These are phyloP conservation scores for Agrypnia vestita DNA, from an alignment of 1,140 invertebrate species.

Conservation along the genomic window DNA sequence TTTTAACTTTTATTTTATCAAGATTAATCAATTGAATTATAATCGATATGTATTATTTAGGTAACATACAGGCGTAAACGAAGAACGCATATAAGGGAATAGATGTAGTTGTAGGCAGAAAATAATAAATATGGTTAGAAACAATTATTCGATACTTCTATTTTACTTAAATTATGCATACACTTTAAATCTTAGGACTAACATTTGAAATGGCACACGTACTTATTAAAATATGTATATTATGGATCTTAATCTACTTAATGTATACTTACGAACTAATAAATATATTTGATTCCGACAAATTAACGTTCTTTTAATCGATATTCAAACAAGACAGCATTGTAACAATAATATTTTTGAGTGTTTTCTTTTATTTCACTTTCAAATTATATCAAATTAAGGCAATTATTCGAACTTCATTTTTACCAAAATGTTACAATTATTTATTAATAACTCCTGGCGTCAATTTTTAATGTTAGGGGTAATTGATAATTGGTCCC, in stretches of 20 bases:
- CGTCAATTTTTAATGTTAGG: not conserved
- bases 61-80: too few species aligned
- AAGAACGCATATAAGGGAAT: too few species aligned
- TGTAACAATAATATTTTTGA: conserved; percentile 14
- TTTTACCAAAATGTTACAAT: conserved; percentile 15
- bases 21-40: too few species aligned
- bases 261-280: conserved; percentile 8
- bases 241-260: conserved; percentile 2
- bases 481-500: conserved; percentile 30
- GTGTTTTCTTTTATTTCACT: conserved; percentile 1
- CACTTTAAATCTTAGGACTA: not conserved
- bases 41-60: too few species aligned
- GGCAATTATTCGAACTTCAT: conserved; percentile 31
- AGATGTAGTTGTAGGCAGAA: too few species aligned
- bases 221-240: conserved; percentile 12
- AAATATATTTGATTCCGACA: conserved; percentile 12
- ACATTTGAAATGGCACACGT: conserved; percentile 32
- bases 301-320: not conserved
- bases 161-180: too few species aligned
- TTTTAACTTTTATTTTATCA: too few species aligned
- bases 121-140: too few species aligned
- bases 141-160: too few species aligned
- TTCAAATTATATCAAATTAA: conserved; percentile 32
- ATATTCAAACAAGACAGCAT: not conserved
- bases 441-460: conserved; percentile 8